These are phyloP conservation scores for cattle (Bos taurus) DNA, from an alignment of 2,113 vertebrate species.

Conservation along the genomic window DNA sequence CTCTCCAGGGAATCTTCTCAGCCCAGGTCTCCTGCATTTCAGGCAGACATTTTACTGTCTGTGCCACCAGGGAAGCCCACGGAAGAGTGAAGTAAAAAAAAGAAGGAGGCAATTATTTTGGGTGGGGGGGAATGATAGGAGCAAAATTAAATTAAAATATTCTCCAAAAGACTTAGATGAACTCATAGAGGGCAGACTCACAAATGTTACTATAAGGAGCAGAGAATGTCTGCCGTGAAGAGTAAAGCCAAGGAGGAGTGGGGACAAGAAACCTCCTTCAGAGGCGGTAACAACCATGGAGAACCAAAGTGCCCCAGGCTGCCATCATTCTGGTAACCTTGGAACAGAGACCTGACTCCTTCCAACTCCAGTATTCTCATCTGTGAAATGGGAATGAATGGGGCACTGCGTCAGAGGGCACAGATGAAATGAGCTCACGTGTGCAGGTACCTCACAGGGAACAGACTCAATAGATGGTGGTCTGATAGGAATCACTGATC, in stretches of 20 bases:
- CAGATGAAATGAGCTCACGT: background rate
- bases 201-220: background rate
- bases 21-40: background rate
- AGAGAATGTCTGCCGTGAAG: background rate
- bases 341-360: background rate
- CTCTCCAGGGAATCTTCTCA: background rate
- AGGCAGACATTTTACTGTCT: background rate
- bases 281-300: background rate
- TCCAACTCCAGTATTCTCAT: background rate
- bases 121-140: background rate
- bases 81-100: background rate
- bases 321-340: background rate
- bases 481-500: background rate
- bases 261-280: background rate
- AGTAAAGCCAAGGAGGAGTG: background rate
- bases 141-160: background rate
- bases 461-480: accelerated
- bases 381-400: background rate
- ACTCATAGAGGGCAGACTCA: background rate
- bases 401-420: accelerated
- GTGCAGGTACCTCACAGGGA: background rate
- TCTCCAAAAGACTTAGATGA: background rate
- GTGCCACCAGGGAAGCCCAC: background rate
- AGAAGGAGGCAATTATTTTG: background rate
- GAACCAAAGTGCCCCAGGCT: background rate